phyloP scores from a whole-genome alignment of 2,797 vertebrate species.

The Macropus fuliginosus region DNA sequence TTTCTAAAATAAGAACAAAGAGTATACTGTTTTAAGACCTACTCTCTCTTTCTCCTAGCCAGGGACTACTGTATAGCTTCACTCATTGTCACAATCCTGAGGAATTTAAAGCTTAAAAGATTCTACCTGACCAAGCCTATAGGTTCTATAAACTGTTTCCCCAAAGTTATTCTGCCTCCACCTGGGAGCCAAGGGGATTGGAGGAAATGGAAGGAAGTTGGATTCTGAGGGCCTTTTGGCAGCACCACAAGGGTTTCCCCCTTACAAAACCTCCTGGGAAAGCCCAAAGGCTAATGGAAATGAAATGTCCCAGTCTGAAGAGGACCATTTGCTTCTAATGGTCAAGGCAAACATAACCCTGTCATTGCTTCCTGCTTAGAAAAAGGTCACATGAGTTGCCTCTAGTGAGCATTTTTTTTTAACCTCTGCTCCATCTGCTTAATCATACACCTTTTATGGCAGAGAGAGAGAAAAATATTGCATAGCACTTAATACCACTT shows the following conservation, averaged over 20 bases:
- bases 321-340: conserved; percentile 65
- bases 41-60: background rate
- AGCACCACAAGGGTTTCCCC: conserved; percentile 33
- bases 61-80: background rate
- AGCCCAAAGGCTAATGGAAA: conserved; percentile 54
- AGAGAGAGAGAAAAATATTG: conserved; percentile 50
- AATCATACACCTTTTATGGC: conserved; percentile 25
- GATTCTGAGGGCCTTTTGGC: conserved; percentile 35
- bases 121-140: background rate
- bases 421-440: conserved; percentile 29
- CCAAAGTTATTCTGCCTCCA: background rate
- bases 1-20: background rate
- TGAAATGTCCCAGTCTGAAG: conserved; percentile 34
- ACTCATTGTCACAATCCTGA: background rate
- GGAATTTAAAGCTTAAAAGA: conserved; percentile 6
- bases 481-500: background rate
- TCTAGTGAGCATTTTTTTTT: background rate
- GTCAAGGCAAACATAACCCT: conserved; percentile 65
- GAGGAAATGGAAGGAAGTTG: background rate
- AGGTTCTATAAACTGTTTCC: conserved; percentile 4
- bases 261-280: conserved; percentile 17
- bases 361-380: conserved; percentile 56
- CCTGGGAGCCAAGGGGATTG: background rate
- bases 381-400: conserved; percentile 51
- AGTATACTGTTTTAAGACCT: background rate